Base-by-base conservation (phyloP, 1,140 invertebrate species). In the Drosophila nigrodunni region DNA sequence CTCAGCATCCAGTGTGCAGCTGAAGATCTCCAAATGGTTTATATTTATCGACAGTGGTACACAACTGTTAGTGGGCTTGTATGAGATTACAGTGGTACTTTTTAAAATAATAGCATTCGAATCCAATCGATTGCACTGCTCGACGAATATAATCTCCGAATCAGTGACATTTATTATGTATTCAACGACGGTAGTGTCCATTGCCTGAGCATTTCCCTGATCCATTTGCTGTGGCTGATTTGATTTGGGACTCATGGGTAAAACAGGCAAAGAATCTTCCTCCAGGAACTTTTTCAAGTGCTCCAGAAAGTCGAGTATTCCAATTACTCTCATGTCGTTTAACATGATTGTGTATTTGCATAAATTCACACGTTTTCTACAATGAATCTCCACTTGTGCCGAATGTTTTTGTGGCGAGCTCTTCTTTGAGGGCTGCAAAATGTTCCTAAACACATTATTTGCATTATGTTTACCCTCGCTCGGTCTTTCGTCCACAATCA, bases 291-390 rank as follows among this genome's bases (percentile, higher is more conserved):
- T 95, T 78, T 95, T 95, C 0, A 97, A 94, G 9, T 95, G 95
- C 89, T 98, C 95, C 95, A 98, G 96, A 97, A 98, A 99, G 92
- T 99, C 98, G 78, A 99, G 94, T 52, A 99, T 96, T 0, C 97
- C 96, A 94, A 99, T 98, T 5, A 99, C 93, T 54, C 98, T 94
- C 97, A 99, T 98, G 90, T 98, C 98, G 91, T 99, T 98, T 3
- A 99, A 93, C 15, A 99, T 93, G 61, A 99, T 95, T 1, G 98
- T 99, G 64, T 98, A 98, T 69, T 96, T 95, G 0, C 95, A 95
- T n/a, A 94, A 94, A 71, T 96, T 96, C 0, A 92, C 93, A 9
- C 95, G 93, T 88, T 95, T 96, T 30, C 96, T 94, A 77, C 96
- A 96, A 92, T 98, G 97, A 39, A 98, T 94, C 93, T 98, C 97